A percentile compares a stretch with the other conserved stretches of the same genome.
These are phyloP conservation scores for Dolichallabes microphthalmus DNA, from an alignment of 2,113 vertebrate genomes.

Conservation along the genomic window DNA sequence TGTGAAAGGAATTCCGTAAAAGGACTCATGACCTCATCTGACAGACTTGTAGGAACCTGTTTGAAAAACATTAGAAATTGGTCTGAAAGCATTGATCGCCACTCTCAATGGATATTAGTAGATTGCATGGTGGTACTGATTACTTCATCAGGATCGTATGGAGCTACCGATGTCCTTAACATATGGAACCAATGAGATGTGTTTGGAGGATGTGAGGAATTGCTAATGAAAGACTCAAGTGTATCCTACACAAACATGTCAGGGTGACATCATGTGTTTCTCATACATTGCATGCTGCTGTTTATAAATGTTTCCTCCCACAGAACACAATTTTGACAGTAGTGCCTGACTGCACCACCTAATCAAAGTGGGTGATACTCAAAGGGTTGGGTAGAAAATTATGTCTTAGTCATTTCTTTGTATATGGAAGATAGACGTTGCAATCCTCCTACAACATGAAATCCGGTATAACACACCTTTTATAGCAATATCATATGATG, in stretches of 20 bases:
- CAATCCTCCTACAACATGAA: not conserved
- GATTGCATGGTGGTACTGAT: not conserved
- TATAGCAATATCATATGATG: not conserved
- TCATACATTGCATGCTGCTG: slow-evolving; percentile 27
- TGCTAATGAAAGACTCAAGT: slow-evolving; percentile 22
- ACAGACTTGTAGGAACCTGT: not conserved
- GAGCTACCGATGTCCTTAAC: not conserved
- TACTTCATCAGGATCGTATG: not conserved
- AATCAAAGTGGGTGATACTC: slow-evolving; percentile 5
- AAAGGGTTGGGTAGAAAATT: not conserved
- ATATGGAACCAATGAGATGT: not conserved
- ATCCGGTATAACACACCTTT: slow-evolving; percentile 16
- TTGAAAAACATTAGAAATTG: not conserved
- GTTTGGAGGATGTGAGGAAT: not conserved
- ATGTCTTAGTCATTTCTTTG: slow-evolving; percentile 3
- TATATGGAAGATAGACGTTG: not conserved
- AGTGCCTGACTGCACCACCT: slow-evolving; percentile 8
- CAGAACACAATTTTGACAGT: not conserved
- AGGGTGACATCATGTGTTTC: slow-evolving; percentile 18
- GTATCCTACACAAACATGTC: slow-evolving; percentile 19
- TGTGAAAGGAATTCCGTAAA: not conserved
- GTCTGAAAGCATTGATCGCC: not conserved
- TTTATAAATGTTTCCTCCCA: slow-evolving; percentile 48
- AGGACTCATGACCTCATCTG: not conserved
- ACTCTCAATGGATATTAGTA: not conserved